These are phyloP conservation scores for Coenonympha glycerion DNA, from an alignment of 2,888 invertebrate species.

Conservation along the genomic window DNA sequence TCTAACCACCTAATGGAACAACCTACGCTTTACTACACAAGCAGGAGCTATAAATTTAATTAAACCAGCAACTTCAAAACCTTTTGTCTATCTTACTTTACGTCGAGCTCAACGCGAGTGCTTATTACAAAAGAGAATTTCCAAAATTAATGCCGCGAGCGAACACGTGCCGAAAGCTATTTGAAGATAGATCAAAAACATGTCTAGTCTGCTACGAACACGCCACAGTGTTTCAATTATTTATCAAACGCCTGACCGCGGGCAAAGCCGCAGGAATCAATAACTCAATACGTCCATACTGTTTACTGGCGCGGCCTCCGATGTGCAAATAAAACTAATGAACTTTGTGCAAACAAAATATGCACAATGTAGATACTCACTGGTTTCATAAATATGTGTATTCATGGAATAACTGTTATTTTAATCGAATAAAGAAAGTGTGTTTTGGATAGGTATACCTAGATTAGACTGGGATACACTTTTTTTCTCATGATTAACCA, in stretches of 20 bases:
- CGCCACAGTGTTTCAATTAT: slow-evolving; percentile 30
- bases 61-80: neutral
- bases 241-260: slow-evolving; percentile 30
- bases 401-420: no score
- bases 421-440: no score
- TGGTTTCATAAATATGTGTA: no score
- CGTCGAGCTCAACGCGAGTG: neutral
- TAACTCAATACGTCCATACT: slow-evolving; percentile 28
- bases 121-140: neutral
- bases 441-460: no score
- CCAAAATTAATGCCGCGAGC: slow-evolving; percentile 17
- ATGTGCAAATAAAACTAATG: slow-evolving; percentile 21
- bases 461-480: no score
- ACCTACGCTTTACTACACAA: no score
- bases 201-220: slow-evolving; percentile 13
- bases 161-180: slow-evolving; percentile 13
- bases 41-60: neutral
- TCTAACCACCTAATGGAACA: no score
- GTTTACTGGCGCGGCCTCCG: neutral
- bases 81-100: neutral
- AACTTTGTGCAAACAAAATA: slow-evolving; percentile 19
- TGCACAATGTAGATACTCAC: no score
- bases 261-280: slow-evolving; percentile 33
- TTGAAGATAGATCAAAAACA: slow-evolving; percentile 19
- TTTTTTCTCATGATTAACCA: no score